These are phyloP conservation scores for Boloria euphrosyne DNA, from an alignment of 2,888 invertebrate species.

Conservation along the genomic window DNA sequence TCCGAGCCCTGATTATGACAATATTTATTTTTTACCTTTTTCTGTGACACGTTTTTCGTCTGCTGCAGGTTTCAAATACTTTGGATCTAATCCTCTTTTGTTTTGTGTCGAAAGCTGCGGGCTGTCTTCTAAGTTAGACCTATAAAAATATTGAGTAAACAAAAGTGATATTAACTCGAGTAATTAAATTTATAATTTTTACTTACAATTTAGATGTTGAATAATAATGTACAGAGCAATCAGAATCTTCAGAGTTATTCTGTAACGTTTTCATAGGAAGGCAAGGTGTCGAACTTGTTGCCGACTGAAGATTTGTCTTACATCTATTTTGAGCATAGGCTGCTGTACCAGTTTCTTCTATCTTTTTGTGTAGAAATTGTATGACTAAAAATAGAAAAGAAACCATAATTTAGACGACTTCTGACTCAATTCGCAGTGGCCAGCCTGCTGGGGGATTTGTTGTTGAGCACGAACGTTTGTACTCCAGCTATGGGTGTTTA, in stretches of 20 bases:
- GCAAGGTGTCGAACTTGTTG: slow-evolving; percentile 68
- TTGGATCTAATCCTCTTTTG: slow-evolving; percentile 68
- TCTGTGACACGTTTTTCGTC: slow-evolving; percentile 48
- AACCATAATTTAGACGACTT: too few relatives aligned
- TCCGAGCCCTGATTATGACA: background rate
- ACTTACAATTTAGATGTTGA: slow-evolving; percentile 71
- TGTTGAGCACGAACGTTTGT: too few relatives aligned
- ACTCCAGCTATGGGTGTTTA: too few relatives aligned
- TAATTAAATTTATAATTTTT: background rate
- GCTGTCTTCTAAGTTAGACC: slow-evolving; percentile 66
- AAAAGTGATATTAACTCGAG: background rate
- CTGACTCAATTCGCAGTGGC: too few relatives aligned
- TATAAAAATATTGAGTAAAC: slow-evolving; percentile 39
- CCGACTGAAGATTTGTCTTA: slow-evolving; percentile 46
- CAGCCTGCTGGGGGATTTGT: too few relatives aligned
- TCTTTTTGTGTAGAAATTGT: slow-evolving; percentile 78
- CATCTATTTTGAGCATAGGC: slow-evolving; percentile 47
- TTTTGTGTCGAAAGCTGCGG: slow-evolving; percentile 50
- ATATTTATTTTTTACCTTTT: slow-evolving; percentile 52
- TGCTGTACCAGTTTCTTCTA: slow-evolving; percentile 58
- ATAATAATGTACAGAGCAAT: slow-evolving; percentile 74
- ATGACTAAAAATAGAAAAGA: slow-evolving; percentile 56
- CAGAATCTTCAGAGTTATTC: slow-evolving; percentile 58
- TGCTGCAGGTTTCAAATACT: slow-evolving; percentile 66
- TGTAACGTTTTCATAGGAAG: slow-evolving; percentile 56